Conservation (phyloP, 92 coral and sea anemone species). For the Siderastrea siderea region DNA sequence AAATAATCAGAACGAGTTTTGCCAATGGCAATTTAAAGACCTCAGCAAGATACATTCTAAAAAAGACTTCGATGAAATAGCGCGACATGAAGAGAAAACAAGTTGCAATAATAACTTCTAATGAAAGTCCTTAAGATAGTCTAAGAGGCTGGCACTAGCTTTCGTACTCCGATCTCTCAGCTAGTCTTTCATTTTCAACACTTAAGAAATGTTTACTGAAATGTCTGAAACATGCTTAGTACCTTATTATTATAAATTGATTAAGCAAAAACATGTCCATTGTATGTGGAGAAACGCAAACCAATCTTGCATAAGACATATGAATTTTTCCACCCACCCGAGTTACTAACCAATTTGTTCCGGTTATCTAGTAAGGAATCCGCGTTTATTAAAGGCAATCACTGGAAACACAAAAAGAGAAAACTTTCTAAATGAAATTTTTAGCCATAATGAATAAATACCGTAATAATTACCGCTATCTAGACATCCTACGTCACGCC, state of each 20-base stretch:
- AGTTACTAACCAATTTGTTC: not conserved
- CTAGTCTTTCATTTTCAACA: not conserved
- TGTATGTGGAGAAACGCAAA: not conserved
- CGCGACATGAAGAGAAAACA: not conserved
- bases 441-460: not conserved
- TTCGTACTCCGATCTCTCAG: not conserved
- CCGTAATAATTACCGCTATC: not conserved
- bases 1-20: not conserved
- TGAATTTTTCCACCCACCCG: not conserved
- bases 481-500: not conserved
- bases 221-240: too few species aligned
- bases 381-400: not conserved
- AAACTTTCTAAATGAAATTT: not conserved
- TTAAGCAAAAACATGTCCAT: too few species aligned
- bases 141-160: not conserved
- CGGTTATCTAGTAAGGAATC: not conserved
- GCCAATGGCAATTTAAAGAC: not conserved
- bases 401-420: not conserved
- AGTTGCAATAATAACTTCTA: not conserved
- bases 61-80: not conserved
- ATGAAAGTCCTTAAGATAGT: not conserved
- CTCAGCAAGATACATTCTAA: not conserved
- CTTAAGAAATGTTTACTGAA: too few species aligned
- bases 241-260: not conserved
- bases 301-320: not conserved